phyloP scores from a whole-genome alignment of 2,888 invertebrate species.

The Stomorhina lunata region DNA sequence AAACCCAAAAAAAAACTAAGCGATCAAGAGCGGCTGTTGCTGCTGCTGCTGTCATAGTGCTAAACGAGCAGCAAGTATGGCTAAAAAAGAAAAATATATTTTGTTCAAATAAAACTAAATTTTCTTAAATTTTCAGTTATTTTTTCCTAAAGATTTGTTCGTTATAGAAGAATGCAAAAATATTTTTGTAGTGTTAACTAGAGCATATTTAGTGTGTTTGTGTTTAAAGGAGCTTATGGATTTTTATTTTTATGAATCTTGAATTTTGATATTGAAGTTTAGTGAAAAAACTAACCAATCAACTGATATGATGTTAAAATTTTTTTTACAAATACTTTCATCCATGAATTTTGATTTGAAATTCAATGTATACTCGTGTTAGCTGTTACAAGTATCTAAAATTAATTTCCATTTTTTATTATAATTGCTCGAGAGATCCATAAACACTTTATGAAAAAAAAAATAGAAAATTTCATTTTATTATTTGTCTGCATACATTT shows the following conservation, averaged over 20 bases:
- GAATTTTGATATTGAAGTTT: slow-evolving; percentile 12
- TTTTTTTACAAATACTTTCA: slow-evolving; percentile 35
- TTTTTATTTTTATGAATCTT: too few relatives aligned
- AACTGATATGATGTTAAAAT: slow-evolving; percentile 48
- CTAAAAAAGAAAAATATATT: slow-evolving; percentile 2
- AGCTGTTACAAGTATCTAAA: slow-evolving; percentile 21
- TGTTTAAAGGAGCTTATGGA: slow-evolving; percentile 5
- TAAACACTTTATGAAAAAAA: slow-evolving; percentile 64
- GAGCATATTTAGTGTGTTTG: slow-evolving; percentile 58
- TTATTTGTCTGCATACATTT: slow-evolving; percentile 8
- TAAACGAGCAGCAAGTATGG: slow-evolving; percentile 13
- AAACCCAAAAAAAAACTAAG: neutral
- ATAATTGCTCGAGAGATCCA: slow-evolving; percentile 62
- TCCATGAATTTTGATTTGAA: neutral
- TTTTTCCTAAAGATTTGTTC: slow-evolving; percentile 5
- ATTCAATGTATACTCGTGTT: neutral
- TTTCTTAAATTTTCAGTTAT: slow-evolving; percentile 41
- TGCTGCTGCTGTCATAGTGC: slow-evolving; percentile 44
- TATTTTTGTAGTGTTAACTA: slow-evolving; percentile 60
- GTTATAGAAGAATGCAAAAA: slow-evolving; percentile 52
- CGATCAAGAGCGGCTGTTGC: slow-evolving; percentile 43
- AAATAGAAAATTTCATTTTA: slow-evolving; percentile 58
- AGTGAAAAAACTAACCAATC: slow-evolving; percentile 59
- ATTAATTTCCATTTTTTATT: slow-evolving; percentile 64
- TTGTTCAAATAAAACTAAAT: slow-evolving; percentile 23